Base-by-base conservation (phyloP, 2,113 vertebrate genomes). In the Myotis yumanensis region DNA sequence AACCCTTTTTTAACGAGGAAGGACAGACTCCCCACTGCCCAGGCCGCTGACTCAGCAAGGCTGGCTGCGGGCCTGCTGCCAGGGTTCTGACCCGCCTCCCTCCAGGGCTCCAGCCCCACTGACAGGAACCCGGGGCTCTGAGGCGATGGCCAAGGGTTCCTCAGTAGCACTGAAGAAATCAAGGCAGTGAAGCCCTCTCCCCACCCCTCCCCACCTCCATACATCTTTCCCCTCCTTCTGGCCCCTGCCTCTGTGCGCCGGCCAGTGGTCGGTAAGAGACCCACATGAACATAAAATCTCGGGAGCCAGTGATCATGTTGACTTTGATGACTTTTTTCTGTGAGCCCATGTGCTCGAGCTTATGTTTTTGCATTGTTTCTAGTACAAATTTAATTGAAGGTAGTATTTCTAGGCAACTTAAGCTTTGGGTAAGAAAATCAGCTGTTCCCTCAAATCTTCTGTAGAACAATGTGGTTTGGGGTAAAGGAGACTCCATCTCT, bases 321-420 rank as follows among this genome's bases (percentile, higher is more conserved):
- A n/a, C 48, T 87, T 17, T 17, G 80, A 80, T 0, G 23, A 62
- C n/a, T 51, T 69, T 84, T 62, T 52, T 17, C 12, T 62, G 37
- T 85, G 23, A 64, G 28, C 52, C 28, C 40, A n/a, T 23, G 52
- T 91, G 30, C 66, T 69, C 46, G 14, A 77, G 51, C 66, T 52
- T 37, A n/a, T 73, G 75, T 54, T 92, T 46, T n/a, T 59, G 25
- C 66, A n/a, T 66, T 62, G 32, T 95, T 94, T 72, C 68, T 35
- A 72, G 64, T 48, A 76, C 37, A 71, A 22, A 62, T 94, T 83
- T 88, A 90, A 85, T 88, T 75, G 92, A 71, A 69, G 59, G 32
- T 73, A 64, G 81, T 22, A 30, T 80, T 96, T 72, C 66, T 75
- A 86, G 85, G 76, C 46, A 35, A 48, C 71, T n/a, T 18, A 48